These are phyloP conservation scores for Podilymbus podiceps DNA, from an alignment of 2,113 vertebrate species.

Conservation along the genomic window DNA sequence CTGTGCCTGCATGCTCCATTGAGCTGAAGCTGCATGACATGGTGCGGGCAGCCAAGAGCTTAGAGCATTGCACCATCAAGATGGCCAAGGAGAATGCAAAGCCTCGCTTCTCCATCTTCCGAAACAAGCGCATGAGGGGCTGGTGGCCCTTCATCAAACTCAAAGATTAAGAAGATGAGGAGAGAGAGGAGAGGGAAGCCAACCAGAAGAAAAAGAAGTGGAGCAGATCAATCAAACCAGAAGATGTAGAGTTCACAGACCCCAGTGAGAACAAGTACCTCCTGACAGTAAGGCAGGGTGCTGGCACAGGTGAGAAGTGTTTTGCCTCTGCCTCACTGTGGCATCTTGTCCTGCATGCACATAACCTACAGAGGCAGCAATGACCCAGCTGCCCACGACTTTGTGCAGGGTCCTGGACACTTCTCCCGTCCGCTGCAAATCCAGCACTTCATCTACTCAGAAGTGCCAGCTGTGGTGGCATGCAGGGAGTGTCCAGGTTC, in stretches of 20 bases:
- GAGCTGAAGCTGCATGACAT: constrained; percentile 88
- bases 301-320: neutral
- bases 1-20: constrained; percentile 76
- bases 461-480: neutral
- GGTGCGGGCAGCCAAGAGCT: constrained; percentile 81
- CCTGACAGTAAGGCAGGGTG: constrained; percentile 76
- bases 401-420: neutral
- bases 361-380: neutral
- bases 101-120: constrained; percentile 88
- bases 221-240: constrained; percentile 71
- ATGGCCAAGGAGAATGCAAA: constrained; percentile 83
- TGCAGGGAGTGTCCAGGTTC: neutral
- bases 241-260: constrained; percentile 85
- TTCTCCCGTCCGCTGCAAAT: neutral
- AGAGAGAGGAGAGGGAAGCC: constrained; percentile 78
- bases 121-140: constrained; percentile 85
- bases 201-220: constrained; percentile 71
- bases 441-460: neutral
- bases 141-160: constrained; percentile 92
- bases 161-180: constrained; percentile 81
- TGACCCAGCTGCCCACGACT: neutral
- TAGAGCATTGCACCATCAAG: constrained; percentile 80
- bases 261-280: constrained; percentile 79
- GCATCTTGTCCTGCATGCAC: neutral
- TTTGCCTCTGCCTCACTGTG: neutral